Conservation (phyloP, 2,888 invertebrate species). For the Tipula lateralis region DNA sequence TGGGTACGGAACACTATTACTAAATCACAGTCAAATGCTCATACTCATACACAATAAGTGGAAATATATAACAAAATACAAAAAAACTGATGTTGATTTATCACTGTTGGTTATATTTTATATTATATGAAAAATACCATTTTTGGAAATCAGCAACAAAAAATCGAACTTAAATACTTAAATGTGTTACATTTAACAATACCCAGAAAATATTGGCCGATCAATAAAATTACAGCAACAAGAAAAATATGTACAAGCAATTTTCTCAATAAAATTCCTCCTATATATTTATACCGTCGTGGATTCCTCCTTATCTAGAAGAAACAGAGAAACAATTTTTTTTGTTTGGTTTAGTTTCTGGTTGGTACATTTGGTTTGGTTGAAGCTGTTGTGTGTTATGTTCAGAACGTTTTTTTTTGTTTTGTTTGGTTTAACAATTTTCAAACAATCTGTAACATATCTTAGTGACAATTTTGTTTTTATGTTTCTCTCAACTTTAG, state of each 20-base stretch:
- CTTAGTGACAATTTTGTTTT: not conserved
- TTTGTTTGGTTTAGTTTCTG: not conserved
- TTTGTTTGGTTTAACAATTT: not conserved
- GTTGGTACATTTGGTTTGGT: constrained; percentile 12
- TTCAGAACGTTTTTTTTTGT: not conserved
- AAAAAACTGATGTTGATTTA: constrained; percentile 15
- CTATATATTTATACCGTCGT: not conserved
- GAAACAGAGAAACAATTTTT: not conserved
- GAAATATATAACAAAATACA: not conserved
- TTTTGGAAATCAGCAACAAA: constrained; percentile 5
- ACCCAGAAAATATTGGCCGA: not conserved
- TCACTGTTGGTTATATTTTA: not conserved
- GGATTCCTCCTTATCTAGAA: not conserved
- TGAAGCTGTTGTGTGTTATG: not conserved
- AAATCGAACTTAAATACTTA: not conserved
- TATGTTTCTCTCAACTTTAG: not conserved
- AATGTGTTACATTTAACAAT: constrained; percentile 24
- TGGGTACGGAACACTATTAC: too few species aligned
- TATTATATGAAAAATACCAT: not conserved
- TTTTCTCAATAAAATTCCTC: constrained; percentile 1
- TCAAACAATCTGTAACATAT: constrained; percentile 19
- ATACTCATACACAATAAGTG: not conserved
- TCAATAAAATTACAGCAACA: not conserved
- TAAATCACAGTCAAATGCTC: not conserved
- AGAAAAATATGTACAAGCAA: not conserved